Conservation (phyloP, 2,797 vertebrate genomes). For the Lutra lutra region DNA sequence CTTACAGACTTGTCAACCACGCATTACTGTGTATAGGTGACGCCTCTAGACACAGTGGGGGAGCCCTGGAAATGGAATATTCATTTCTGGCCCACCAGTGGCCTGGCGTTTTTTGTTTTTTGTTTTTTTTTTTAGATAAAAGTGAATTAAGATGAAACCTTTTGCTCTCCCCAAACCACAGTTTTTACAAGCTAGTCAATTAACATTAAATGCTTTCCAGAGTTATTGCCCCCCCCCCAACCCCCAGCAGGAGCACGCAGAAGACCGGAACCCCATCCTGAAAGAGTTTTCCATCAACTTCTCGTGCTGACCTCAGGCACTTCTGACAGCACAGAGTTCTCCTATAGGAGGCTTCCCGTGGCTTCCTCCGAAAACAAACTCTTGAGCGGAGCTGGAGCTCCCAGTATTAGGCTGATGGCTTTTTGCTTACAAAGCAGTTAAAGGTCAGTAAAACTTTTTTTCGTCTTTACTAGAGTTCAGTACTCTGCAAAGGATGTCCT, state of each 20-base stretch:
- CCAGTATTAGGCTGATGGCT: neutral
- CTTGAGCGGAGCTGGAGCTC: neutral
- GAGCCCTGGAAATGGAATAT: neutral
- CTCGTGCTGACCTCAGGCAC: neutral
- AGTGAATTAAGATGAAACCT: neutral
- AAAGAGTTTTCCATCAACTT: neutral
- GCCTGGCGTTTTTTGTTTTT: constrained; percentile 11
- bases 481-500: neutral
- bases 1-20: neutral
- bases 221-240: neutral
- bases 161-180: neutral
- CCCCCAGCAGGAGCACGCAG: neutral
- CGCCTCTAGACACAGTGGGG: neutral
- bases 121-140: constrained; percentile 50
- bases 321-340: neutral
- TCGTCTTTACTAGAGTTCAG: neutral
- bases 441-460: neutral
- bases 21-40: neutral
- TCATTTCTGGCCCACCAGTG: neutral
- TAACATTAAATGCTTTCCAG: neutral
- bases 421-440: neutral
- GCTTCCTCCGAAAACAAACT: neutral
- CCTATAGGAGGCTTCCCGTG: neutral
- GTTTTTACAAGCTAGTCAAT: constrained; percentile 13
- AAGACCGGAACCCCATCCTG: neutral